Base-by-base conservation (phyloP, 1,140 invertebrate genomes). In the Elymnias hypermnestra region DNA sequence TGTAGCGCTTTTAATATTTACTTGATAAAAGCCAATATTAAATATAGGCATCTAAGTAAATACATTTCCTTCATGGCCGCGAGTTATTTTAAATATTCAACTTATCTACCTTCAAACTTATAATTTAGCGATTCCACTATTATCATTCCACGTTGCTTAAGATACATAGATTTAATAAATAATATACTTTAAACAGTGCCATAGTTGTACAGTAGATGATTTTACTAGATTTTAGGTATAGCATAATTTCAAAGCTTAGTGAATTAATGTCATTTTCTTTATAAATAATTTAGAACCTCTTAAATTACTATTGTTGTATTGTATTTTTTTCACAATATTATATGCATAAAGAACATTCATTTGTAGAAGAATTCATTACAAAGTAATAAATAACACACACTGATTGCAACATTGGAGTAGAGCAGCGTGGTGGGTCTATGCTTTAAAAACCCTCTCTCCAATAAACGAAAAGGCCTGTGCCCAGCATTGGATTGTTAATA, bases 171-270 rank as follows among this genome's bases (percentile, higher is more conserved):
- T 39, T 29, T 41, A 41, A 50, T 40, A 51, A 54, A 47, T 46
- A 44, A 49, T 48, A 51, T 65, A 58, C 54, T 54, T 40, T 57
- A 56, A 51, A 66, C 57, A 70, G 66, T 70, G 63, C 66, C 66
- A 70, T 70, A 70, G 63, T 64, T 70, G 49, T 64, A 70, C 57
- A 59, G 63, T 61, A 67, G 61, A 43, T 43, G 53, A 57, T 55
- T 57, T 46, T 53, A 44, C 52, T 63, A 59, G 51, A 43, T 50
- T 36, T 28, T 43, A 50, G 47, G 21, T 50, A 21, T 50, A 50
- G 47, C 17, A 10, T 42, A 49, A 33, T 38, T 19, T 15, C 10
- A 25, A 36, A 36, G 47, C 39, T 49, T 49, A 37, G 19, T 48
- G 41, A 48, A 8, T 40, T 9, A 26, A 28, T 18, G 9, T n/a